Base-by-base conservation (phyloP, 2,888 invertebrate species). In the Asteroscopus sphinx region DNA sequence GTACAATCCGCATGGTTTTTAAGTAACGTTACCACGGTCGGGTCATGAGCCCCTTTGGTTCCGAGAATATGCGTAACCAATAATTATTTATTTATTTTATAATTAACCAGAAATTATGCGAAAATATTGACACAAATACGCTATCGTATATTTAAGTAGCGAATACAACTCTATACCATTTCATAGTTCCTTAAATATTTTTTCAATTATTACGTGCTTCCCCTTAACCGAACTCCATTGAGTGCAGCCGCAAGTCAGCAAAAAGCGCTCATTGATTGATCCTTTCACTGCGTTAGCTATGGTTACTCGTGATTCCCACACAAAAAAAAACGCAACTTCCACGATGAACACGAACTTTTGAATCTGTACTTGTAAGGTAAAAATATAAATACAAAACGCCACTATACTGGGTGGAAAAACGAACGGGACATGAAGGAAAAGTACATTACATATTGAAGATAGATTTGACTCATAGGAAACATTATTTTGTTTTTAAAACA, bases 231-330 rank as follows among this genome's bases (percentile, higher is more conserved):
- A 48, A 40, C 32, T 44, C 49, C 58, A 63, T 60, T 57, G 60
- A 73, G 53, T 45, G 66, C 55, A 71, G 47, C 55, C 63, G 57
- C 56, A 73, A 63, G 21, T 16, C 35, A 33, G 60, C 71, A 79
- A 76, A 75, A 72, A 42, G 13, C 4, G 37, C 25, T 59, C 62
- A 73, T 75, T 81, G 73, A 81, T 80, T 79, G 72, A 77, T 71
- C 70, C 66, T 76, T 77, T 79, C 76, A 73, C 70, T 73, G 61
- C 59, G 62, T 76, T 80, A 55, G 68, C 45, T 62, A 46, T 37
- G 52, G 55, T 42, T 53, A 57, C 15, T 42, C 21, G 44, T 42
- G 45, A 52, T 53, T 42, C 42, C 36, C 42, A 60, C 52, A 57
- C n/a, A n/a, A 57, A 74, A 73, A 68, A 46, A 35, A 42, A 9